Conservation (phyloP, 2,888 invertebrate genomes). For the Drosophila subquinaria region DNA sequence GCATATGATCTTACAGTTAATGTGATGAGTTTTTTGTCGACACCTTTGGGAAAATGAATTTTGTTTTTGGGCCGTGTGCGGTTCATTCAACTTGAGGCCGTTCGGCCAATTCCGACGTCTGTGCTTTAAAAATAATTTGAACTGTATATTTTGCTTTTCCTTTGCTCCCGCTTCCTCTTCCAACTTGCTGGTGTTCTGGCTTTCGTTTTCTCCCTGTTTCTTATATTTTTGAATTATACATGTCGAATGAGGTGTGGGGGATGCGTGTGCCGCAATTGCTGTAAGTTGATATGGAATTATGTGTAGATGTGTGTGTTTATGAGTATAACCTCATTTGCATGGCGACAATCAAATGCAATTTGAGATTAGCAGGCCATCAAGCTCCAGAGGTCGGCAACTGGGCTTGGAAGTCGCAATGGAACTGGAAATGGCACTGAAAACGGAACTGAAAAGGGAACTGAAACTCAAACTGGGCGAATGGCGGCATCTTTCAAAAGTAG, state of each 20-base stretch:
- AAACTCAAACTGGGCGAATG: background rate
- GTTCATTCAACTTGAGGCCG: slow-evolving; percentile 54
- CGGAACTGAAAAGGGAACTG: no score
- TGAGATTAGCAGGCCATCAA: slow-evolving; percentile 58
- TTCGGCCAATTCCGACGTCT: slow-evolving; percentile 32
- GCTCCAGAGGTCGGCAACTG: slow-evolving; percentile 24
- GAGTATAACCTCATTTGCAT: slow-evolving; percentile 58
- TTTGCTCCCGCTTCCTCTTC: background rate
- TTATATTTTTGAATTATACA: slow-evolving; percentile 25
- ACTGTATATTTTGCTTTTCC: slow-evolving; percentile 25
- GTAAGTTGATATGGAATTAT: slow-evolving; percentile 66
- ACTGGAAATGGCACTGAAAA: background rate
- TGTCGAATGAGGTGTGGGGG: slow-evolving; percentile 18
- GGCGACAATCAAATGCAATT: slow-evolving; percentile 65
- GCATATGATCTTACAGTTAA: slow-evolving; percentile 16
- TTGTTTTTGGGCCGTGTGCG: slow-evolving; percentile 25
- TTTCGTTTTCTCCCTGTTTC: background rate
- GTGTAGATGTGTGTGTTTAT: slow-evolving; percentile 9
- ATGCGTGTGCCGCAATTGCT: slow-evolving; percentile 57
- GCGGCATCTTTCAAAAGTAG: slow-evolving; percentile 17
- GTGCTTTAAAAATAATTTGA: slow-evolving; percentile 59
- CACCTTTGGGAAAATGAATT: slow-evolving; percentile 34
- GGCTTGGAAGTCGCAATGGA: background rate
- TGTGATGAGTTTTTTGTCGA: slow-evolving; percentile 8
- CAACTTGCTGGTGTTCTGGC: slow-evolving; percentile 13